Base-by-base conservation (phyloP, 92 coral and sea anemone genomes). In the Zoanthus sansibaricus region DNA sequence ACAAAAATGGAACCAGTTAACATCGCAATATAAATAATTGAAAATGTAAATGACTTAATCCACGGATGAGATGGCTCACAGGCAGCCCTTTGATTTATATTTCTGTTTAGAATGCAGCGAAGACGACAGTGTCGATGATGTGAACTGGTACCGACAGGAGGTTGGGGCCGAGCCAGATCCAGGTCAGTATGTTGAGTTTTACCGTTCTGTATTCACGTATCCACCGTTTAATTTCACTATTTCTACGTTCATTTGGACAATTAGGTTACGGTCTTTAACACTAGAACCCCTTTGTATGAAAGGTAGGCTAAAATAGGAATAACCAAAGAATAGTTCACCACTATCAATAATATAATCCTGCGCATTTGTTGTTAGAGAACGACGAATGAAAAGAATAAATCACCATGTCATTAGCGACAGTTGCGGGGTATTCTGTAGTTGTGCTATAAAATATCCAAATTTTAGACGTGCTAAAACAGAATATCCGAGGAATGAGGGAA, bases 81-180 rank as follows among this genome's bases (percentile, higher is more conserved):
- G 25, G 25, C 25, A 25, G 25, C 25, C 25, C 25, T 25, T 25
- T 25, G 25, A 25, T 25, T 25, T 25, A 25, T 25, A 25, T 46
- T 5, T 54, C 18, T 13, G 68, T 42, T 16, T 55, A 80, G 85
- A 47, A 47, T 45, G 25, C 73, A 86, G 44, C 79, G 90, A 88
- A 37, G 91, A 88, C 55, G 92, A 84, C 20, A 90, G 87, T 18
- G 94, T 89, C 0, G 94, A 93, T 84, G 96, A 94, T 85, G 75
- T 78, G 47, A 83, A 83, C 80, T 97, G 99, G 99, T 97, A 95
- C 84, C 92, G 95, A 62, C 80, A 91, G 67, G 98, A 97, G 82
- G 97, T 97, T 69, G 99, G 99, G 7, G 94, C 90, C 54, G 99
- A 97, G 59, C 99, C 99, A 6, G 99, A 97, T 59, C 87, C 91